Evolutionary conservation across 2,797 vertebrate species (phyloP).

Genomic region (Eupleurogrammus muticus): DNA sequence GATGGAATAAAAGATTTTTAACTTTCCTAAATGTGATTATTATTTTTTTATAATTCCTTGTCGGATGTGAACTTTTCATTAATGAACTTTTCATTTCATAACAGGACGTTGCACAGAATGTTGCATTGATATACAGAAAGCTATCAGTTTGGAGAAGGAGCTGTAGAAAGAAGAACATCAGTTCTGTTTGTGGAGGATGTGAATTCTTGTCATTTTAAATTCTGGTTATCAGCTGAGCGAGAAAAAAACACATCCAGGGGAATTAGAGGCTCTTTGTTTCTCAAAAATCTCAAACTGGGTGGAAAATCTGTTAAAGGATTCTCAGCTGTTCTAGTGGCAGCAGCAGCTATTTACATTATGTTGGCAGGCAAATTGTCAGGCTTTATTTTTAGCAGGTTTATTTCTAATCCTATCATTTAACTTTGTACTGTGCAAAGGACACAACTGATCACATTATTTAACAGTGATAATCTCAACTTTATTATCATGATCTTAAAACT

Average conservation of each 20-base stretch:
- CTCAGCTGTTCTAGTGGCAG: conserved; percentile 10
- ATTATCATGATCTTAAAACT: too few species aligned
- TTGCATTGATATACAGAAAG: conserved; percentile 2
- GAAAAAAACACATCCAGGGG: conserved; percentile 44
- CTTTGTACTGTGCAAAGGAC: too few species aligned
- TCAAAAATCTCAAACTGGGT: conserved; percentile 51
- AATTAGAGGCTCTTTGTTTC: conserved; percentile 56
- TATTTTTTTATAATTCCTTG: conserved; percentile 1
- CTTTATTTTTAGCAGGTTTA: too few species aligned
- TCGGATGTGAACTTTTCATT: conserved; percentile 19
- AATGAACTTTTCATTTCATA: conserved; percentile 10
- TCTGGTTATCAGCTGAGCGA: too few species aligned
- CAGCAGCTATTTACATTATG: neutral
- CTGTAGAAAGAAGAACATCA: conserved; percentile 38
- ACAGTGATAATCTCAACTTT: neutral
- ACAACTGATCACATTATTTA: too few species aligned
- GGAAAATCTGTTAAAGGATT: conserved; percentile 43
- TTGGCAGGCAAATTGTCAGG: neutral
- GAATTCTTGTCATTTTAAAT: conserved; percentile 45
- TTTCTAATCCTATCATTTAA: too few species aligned
- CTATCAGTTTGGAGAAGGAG: conserved; percentile 21
- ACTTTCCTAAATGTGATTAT: conserved; percentile 11
- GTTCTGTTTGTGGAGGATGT: conserved; percentile 38
- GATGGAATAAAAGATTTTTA: conserved; percentile 58
- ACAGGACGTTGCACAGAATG: conserved; percentile 2